Percentiles rank a stretch among this genome's conserved stretches.
Evolutionary conservation across 2,113 vertebrate genomes (phyloP).

Genomic region (Delphinapterus leucas): DNA sequence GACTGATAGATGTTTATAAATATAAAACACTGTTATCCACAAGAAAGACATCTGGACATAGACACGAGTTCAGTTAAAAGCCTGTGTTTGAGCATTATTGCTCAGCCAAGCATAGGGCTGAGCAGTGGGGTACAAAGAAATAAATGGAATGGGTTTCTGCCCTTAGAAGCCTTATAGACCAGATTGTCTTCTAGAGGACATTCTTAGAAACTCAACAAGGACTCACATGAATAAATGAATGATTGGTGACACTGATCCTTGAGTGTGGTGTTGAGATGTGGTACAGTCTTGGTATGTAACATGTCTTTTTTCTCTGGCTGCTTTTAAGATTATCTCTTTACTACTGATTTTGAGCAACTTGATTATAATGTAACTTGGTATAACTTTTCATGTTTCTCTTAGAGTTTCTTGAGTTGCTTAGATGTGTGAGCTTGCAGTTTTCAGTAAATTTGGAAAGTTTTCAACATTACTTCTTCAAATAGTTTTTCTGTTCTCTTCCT

Average conservation of each 20-base stretch:
- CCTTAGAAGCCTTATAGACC: background rate
- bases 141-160: background rate
- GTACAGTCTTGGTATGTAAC: background rate
- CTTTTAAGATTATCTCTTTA: background rate
- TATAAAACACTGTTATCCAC: background rate
- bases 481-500: background rate
- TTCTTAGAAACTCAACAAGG: background rate
- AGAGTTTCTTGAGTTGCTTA: background rate
- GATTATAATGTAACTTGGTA: background rate
- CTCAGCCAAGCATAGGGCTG: background rate
- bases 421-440: background rate
- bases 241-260: background rate
- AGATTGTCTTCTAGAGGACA: background rate
- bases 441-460: background rate
- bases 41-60: background rate
- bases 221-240: background rate
- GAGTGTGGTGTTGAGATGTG: background rate
- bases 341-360: background rate
- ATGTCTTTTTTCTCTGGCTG: background rate
- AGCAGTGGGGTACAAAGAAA: background rate
- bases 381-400: background rate
- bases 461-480: background rate
- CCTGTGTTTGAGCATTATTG: background rate
- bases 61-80: background rate
- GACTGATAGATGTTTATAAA: background rate